Conservation (phyloP, 2,113 vertebrate genomes). For the Turnix velox region DNA sequence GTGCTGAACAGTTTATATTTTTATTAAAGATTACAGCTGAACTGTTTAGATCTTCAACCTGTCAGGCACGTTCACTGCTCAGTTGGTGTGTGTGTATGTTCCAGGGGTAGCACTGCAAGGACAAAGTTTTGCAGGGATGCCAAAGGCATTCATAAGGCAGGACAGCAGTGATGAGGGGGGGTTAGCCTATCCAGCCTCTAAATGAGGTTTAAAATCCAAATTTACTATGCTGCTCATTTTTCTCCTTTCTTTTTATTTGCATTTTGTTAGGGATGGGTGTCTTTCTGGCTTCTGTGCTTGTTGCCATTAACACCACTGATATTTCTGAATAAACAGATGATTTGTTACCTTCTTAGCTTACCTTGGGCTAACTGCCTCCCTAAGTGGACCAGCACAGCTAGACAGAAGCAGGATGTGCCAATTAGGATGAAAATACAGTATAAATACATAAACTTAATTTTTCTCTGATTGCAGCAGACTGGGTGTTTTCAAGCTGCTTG, state of each 20-base stretch:
- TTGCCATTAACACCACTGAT: background rate
- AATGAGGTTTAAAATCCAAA: background rate
- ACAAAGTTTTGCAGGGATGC: background rate
- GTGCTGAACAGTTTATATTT: background rate
- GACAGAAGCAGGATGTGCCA: slow-evolving; percentile 41
- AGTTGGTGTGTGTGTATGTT: rapidly evolving
- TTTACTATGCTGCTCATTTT: background rate
- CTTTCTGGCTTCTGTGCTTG: background rate
- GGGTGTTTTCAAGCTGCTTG: slow-evolving; percentile 20
- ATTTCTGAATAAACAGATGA: slow-evolving; percentile 42
- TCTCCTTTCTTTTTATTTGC: background rate
- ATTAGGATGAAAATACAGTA: slow-evolving; percentile 29
- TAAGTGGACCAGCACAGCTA: slow-evolving; percentile 28
- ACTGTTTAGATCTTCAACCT: background rate
- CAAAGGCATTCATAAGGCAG: background rate
- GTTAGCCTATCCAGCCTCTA: background rate
- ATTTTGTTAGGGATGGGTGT: background rate
- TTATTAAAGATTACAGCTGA: background rate
- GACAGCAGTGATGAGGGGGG: background rate
- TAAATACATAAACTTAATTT: slow-evolving; percentile 38
- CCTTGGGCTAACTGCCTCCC: slow-evolving; percentile 5
- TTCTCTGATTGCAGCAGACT: background rate
- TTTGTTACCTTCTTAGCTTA: slow-evolving; percentile 56
- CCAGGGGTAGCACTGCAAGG: background rate
- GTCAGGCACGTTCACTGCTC: background rate